These are phyloP conservation scores for Morelia viridis DNA, from an alignment of 2,797 vertebrate species.

Conservation along the genomic window DNA sequence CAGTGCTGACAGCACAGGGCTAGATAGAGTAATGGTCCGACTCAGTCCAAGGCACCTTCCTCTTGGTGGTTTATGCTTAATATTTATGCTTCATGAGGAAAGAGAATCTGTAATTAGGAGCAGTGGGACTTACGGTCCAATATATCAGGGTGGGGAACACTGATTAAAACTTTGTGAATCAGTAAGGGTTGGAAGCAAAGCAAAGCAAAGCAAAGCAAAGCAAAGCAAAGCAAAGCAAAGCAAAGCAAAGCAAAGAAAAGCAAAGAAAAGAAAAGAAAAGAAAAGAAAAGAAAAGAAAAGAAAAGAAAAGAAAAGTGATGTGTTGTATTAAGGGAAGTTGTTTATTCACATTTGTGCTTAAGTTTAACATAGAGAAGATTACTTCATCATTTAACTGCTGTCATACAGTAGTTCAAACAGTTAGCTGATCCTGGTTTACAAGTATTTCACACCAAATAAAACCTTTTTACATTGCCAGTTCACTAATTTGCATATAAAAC, in stretches of 20 bases:
- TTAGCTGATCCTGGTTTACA: slow-evolving; percentile 47
- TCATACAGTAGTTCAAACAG: slow-evolving; percentile 46
- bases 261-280: no score
- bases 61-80: no score
- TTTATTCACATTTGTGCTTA: slow-evolving; percentile 21
- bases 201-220: no score
- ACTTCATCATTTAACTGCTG: slow-evolving; percentile 43
- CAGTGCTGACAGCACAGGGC: no score
- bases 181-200: slow-evolving; percentile 11
- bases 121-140: no score
- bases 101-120: no score
- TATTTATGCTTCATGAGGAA: no score
- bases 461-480: slow-evolving; percentile 57
- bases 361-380: slow-evolving; percentile 29
- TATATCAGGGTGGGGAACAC: neutral
- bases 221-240: neutral
- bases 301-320: neutral
- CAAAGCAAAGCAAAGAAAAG: neutral
- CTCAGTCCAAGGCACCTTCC: no score
- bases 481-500: slow-evolving; percentile 62
- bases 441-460: slow-evolving; percentile 66
- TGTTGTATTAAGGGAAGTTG: slow-evolving; percentile 17
- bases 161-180: neutral
- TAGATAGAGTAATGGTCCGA: no score
- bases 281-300: no score